Base-by-base conservation (phyloP, 2,888 invertebrate species). In the Drosophila lutescens region DNA sequence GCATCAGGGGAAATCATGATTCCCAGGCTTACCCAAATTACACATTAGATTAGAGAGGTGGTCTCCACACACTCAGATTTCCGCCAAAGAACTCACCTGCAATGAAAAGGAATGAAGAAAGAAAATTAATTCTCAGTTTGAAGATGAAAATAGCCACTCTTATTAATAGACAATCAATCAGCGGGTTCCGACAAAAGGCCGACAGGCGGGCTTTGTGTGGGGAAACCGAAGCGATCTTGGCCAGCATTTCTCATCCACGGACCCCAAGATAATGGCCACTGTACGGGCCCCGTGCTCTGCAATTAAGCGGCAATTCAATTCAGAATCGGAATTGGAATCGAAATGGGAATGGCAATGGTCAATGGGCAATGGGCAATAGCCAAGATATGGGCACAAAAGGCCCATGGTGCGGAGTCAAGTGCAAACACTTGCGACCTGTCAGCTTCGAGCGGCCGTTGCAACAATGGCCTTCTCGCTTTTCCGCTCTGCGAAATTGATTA, bases 401-500 rank as follows among this genome's bases (percentile, higher is more conserved):
- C 30, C 61, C 36, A 46, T 56, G 50, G 62, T 41, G 66, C 55
- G 50, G 43, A 67, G 67, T 67, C 67, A 66, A 68, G 67, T 68
- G 67, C 67, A 50, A 68, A 68, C 56, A 68, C 67, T 68, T 68
- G 67, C 67, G 50, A 68, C 65, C 56, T 66, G 67, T 60, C 70
- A 62, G 49, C 62, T 57, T 36, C 53, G 47, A 38, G 13, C 12
- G 61, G 26, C 47, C 47, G 54, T 26, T 26, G 9, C 61, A 58
- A 63, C 43, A 65, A 55, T 53, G 62, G 54, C 41, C 66, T 68
- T 69, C 50, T 54, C 50, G 44, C 40, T 47, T 36, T 55, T 43
- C 65, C 54, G 79, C 79, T 79, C 65, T 67, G 50, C 77, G 73
- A 79, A 88, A 87, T 87, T 88, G 87, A 88, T 88, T 85, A 87